phyloP scores from a whole-genome alignment of 2,888 invertebrate genomes.

The Rhabditophanes sp. region DNA sequence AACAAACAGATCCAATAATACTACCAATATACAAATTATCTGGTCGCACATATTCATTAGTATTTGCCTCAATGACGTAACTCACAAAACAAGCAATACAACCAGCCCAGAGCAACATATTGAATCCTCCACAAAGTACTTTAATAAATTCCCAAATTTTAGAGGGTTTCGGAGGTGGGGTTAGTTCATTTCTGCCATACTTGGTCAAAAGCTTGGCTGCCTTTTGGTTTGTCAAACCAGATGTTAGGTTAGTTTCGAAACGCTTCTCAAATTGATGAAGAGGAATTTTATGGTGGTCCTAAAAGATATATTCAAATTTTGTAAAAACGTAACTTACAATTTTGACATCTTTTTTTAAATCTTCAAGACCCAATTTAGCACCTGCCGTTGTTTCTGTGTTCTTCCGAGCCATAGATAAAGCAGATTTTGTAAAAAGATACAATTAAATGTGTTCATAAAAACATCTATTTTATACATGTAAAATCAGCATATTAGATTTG shows the following conservation, averaged over 20 bases:
- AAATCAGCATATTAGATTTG: too few relatives aligned
- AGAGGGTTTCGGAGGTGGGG: constrained; percentile 84
- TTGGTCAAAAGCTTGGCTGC: constrained; percentile 81
- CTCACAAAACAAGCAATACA: constrained; percentile 16
- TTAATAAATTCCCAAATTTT: constrained; percentile 99
- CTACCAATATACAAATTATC: too few relatives aligned
- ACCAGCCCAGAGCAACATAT: constrained; percentile 61
- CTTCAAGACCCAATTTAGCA: constrained; percentile 56
- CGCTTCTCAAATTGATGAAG: constrained; percentile 87
- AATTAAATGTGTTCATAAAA: too few relatives aligned
- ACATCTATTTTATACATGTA: too few relatives aligned
- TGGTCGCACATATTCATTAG: constrained; percentile 40
- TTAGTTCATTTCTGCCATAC: constrained; percentile 62
- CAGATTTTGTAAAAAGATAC: too few relatives aligned
- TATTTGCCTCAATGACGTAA: constrained; percentile 16
- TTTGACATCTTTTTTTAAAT: constrained; percentile 94
- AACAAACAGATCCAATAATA: constrained; percentile 4
- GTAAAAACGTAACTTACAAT: too few relatives aligned
- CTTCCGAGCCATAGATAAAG: too few relatives aligned
- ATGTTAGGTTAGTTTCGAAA: constrained; percentile 81
- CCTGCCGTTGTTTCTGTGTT: too few relatives aligned
- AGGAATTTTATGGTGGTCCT: constrained; percentile 91
- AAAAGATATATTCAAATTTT: too few relatives aligned
- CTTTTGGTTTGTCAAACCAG: constrained; percentile 88
- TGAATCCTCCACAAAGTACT: constrained; percentile 88